These are phyloP conservation scores for Danio albolineatus DNA, from an alignment of 2,797 vertebrate species.

Conservation along the genomic window DNA sequence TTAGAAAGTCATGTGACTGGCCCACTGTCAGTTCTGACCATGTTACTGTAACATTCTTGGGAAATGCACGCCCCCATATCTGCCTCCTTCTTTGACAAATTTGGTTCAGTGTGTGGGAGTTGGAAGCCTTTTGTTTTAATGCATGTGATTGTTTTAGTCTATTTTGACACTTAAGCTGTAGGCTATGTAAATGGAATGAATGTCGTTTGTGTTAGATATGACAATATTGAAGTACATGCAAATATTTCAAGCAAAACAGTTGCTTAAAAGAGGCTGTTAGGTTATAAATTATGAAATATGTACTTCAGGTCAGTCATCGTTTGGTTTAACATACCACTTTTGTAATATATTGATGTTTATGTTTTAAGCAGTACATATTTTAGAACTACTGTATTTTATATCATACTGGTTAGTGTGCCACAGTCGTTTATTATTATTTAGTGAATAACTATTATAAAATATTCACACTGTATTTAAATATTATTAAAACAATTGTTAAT, in stretches of 20 bases:
- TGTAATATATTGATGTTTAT: not conserved
- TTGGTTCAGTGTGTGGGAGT: constrained; percentile 25
- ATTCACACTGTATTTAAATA: too few relatives aligned
- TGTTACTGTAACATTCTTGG: not conserved
- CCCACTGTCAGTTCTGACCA: not conserved
- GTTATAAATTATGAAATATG: too few relatives aligned
- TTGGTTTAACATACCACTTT: not conserved
- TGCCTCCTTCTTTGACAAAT: constrained; percentile 34
- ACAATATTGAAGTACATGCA: too few relatives aligned
- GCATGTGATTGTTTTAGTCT: constrained; percentile 38
- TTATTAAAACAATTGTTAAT: too few relatives aligned
- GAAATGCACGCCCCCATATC: constrained; percentile 19
- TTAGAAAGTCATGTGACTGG: not conserved
- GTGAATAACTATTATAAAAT: too few relatives aligned
- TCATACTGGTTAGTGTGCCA: not conserved
- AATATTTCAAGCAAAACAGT: too few relatives aligned
- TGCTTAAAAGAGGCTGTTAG: too few relatives aligned
- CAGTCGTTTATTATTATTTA: not conserved
- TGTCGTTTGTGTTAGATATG: too few relatives aligned
- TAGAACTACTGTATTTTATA: too few relatives aligned
- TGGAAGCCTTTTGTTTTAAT: constrained; percentile 28
- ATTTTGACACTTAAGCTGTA: too few relatives aligned
- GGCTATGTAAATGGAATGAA: not conserved
- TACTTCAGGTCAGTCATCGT: not conserved
- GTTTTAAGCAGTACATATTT: too few relatives aligned